Percentiles rank a stretch among this genome's conserved stretches.
phyloP scores from a whole-genome alignment of 2,888 invertebrate species.

The Synergus japonicus region DNA sequence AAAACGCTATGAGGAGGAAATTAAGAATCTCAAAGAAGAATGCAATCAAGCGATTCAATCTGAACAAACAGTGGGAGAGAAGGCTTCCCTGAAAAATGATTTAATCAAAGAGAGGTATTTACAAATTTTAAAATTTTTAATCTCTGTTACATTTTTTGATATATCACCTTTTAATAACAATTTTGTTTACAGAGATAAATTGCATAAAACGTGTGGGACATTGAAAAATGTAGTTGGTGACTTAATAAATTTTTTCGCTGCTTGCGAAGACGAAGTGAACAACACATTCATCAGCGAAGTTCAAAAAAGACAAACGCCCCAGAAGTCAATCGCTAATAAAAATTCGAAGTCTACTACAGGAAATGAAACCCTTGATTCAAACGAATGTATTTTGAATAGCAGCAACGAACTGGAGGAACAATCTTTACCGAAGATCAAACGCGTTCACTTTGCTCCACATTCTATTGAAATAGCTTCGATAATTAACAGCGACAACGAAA shows the following conservation, averaged over 20 bases:
- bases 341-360: background rate
- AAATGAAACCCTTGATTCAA: conserved; percentile 47
- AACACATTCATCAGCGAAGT: conserved; percentile 85
- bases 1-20: conserved; percentile 66
- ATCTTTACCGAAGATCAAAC: conserved; percentile 70
- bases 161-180: background rate
- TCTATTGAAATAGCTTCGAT: conserved; percentile 78
- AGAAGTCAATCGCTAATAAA: conserved; percentile 15
- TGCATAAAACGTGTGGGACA: conserved; percentile 83
- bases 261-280: conserved; percentile 89
- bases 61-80: conserved; percentile 20
- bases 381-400: conserved; percentile 25
- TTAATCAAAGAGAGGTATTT: conserved; percentile 82
- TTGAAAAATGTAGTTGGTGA: conserved; percentile 84
- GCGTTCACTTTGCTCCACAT: conserved; percentile 86
- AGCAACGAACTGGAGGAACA: background rate
- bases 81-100: conserved; percentile 53
- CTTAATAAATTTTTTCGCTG: conserved; percentile 85
- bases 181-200: conserved; percentile 80
- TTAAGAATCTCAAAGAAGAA: conserved; percentile 56
- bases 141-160: background rate
- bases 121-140: background rate
- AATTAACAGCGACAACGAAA: conserved; percentile 79
- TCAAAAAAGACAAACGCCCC: conserved; percentile 73
- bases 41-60: conserved; percentile 45